Percentiles rank a stretch among this genome's conserved stretches.
Evolutionary conservation across 2,888 invertebrate genomes (phyloP).

Genomic region (Keiferia lycopersicella): DNA sequence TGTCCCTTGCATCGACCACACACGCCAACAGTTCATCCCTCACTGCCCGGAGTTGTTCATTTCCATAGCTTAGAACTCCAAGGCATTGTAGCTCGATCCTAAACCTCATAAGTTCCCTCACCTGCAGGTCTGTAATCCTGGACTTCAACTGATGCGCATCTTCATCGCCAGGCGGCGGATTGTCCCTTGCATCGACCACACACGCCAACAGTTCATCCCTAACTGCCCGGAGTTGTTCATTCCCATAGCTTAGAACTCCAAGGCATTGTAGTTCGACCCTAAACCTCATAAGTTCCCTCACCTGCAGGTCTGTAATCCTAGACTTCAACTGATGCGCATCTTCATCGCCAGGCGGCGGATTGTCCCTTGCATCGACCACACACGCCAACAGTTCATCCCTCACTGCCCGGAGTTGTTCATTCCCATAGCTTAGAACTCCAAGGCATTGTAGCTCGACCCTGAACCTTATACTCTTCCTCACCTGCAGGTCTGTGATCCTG

Average conservation of each 20-base stretch:
- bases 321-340: constrained; percentile 49
- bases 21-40: background rate
- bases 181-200: constrained; percentile 46
- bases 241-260: constrained; percentile 49
- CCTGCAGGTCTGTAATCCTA: constrained; percentile 67
- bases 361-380: constrained; percentile 46
- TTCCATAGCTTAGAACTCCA: background rate
- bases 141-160: constrained; percentile 49
- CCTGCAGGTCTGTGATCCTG: constrained; percentile 67
- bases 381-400: constrained; percentile 70
- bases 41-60: constrained; percentile 9
- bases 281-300: constrained; percentile 30
- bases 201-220: constrained; percentile 70
- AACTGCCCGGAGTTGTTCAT: constrained; percentile 61
- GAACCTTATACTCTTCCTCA: constrained; percentile 30
- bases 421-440: constrained; percentile 49
- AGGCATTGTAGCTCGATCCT: background rate
- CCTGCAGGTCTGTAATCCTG: constrained; percentile 67
- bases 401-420: constrained; percentile 61
- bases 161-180: constrained; percentile 33
- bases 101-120: constrained; percentile 30
- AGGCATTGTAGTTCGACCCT: constrained; percentile 42
- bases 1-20: background rate
- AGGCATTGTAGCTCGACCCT: constrained; percentile 42
- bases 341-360: constrained; percentile 33